These are phyloP conservation scores for Drosophila bocki DNA, from an alignment of 1,140 invertebrate species.

Conservation along the genomic window DNA sequence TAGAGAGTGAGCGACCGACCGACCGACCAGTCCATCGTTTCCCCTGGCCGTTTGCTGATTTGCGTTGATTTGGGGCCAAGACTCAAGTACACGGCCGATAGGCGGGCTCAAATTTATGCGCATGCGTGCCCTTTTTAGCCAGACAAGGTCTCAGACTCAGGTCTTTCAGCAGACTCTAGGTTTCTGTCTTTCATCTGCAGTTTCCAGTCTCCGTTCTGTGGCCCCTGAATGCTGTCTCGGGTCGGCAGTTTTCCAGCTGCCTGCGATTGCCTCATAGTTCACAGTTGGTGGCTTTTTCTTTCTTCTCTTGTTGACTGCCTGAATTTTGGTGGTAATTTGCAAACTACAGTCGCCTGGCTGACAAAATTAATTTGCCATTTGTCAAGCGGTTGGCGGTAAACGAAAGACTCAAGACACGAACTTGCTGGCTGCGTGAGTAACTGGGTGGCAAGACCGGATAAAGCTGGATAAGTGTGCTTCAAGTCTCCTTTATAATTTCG, in stretches of 20 bases:
- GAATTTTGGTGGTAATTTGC: constrained; percentile 49
- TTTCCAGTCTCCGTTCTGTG: constrained; percentile 2
- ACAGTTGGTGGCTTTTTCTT: constrained; percentile 32
- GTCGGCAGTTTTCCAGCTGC: constrained; percentile 34
- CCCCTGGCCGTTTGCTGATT: constrained; percentile 52
- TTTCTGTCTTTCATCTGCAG: background rate
- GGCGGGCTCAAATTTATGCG: constrained; percentile 66
- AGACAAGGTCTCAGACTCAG: constrained; percentile 34
- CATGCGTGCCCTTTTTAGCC: constrained; percentile 64
- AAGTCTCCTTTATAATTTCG: constrained; percentile 5
- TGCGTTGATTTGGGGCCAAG: constrained; percentile 68
- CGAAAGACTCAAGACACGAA: constrained; percentile 61
- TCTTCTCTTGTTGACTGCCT: constrained; percentile 8
- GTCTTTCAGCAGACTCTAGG: background rate
- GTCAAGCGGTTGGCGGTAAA: constrained; percentile 14
- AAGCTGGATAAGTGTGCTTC: background rate
- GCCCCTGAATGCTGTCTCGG: constrained; percentile 10
- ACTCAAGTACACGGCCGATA: constrained; percentile 62
- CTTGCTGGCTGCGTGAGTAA: constrained; percentile 23
- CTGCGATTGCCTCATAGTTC: constrained; percentile 34
- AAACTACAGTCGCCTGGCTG: constrained; percentile 29
- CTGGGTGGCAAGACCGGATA: constrained; percentile 11
- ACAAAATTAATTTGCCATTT: constrained; percentile 52
- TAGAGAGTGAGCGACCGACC: no score
- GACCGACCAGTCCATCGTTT: constrained; percentile 6